phyloP scores from a whole-genome alignment of 2,888 invertebrate genomes.

The Malthinus seriepunctatus region DNA sequence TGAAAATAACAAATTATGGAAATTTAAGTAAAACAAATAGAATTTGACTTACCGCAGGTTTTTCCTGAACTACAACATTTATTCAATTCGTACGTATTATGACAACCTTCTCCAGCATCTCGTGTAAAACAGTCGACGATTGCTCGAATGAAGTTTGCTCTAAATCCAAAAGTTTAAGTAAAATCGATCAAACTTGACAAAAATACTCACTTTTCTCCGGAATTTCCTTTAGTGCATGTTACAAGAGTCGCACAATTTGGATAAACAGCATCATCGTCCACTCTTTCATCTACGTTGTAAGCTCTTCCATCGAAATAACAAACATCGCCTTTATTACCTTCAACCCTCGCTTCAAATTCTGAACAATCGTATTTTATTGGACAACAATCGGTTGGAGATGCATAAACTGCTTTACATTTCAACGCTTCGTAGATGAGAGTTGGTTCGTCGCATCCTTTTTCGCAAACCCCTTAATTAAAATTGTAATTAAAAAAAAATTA shows the following conservation, averaged over 20 bases:
- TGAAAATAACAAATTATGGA: not conserved
- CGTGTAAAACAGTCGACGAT: constrained; percentile 30
- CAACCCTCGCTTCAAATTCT: not conserved
- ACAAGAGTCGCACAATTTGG: constrained; percentile 28
- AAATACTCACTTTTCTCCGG: not conserved
- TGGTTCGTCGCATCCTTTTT: not conserved
- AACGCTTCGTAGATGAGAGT: not conserved
- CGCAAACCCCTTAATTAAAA: not conserved
- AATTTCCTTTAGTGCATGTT: constrained; percentile 10
- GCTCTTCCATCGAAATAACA: constrained; percentile 31
- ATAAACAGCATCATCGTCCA: constrained; percentile 20
- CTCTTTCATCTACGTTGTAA: constrained; percentile 15
- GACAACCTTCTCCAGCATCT: not conserved
- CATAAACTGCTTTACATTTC: constrained; percentile 29
- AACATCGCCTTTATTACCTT: not conserved
- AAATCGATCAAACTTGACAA: not conserved
- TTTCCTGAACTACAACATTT: not conserved
- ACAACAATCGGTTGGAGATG: constrained; percentile 24
- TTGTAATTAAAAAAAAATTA: not conserved
- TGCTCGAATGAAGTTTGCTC: constrained; percentile 32
- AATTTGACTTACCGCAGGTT: not conserved
- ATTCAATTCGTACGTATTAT: not conserved
- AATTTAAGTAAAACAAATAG: not conserved
- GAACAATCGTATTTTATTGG: constrained; percentile 26
- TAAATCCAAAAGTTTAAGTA: not conserved